Evolutionary conservation across 35 echinoderm and acorn worm genomes (phyloP).

Genomic region (Eucidaris tribuloides): DNA sequence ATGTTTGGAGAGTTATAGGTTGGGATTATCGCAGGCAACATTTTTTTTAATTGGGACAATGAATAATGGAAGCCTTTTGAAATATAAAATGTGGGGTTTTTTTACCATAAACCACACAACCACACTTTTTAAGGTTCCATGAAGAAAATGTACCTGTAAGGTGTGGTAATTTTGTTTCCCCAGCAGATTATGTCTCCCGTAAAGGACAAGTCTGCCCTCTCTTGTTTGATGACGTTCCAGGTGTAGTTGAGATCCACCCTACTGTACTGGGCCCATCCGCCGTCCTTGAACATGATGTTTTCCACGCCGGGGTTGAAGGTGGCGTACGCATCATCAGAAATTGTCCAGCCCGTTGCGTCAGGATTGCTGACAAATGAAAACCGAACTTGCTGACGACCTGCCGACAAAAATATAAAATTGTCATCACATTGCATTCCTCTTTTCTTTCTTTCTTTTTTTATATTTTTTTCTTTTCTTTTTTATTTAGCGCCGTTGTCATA

Average conservation of each 20-base stretch:
- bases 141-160: slow-evolving; percentile 34
- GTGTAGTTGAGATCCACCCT: neutral
- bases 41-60: too few relatives aligned
- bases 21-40: too few relatives aligned
- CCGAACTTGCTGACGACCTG: slow-evolving; percentile 37
- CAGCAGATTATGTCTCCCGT: slow-evolving; percentile 30
- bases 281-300: slow-evolving; percentile 17
- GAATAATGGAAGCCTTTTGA: too few relatives aligned
- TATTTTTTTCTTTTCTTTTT: too few relatives aligned
- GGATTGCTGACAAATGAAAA: slow-evolving; percentile 39
- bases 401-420: too few relatives aligned
- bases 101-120: too few relatives aligned
- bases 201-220: neutral
- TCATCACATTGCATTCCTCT: too few relatives aligned
- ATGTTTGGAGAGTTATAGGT: too few relatives aligned
- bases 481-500: too few relatives aligned
- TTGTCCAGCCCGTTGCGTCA: slow-evolving; percentile 1
- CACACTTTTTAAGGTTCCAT: too few relatives aligned
- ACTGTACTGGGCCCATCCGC: slow-evolving; percentile 29
- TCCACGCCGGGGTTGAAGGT: slow-evolving; percentile 10
- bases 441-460: too few relatives aligned
- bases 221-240: slow-evolving; percentile 42
- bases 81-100: too few relatives aligned
- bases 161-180: slow-evolving; percentile 11
- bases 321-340: slow-evolving; percentile 36